Percentiles rank a stretch among this genome's conserved stretches.
Conservation (phyloP, 2,888 invertebrate genomes). For the Thysanoteuthis rhombus region DNA sequence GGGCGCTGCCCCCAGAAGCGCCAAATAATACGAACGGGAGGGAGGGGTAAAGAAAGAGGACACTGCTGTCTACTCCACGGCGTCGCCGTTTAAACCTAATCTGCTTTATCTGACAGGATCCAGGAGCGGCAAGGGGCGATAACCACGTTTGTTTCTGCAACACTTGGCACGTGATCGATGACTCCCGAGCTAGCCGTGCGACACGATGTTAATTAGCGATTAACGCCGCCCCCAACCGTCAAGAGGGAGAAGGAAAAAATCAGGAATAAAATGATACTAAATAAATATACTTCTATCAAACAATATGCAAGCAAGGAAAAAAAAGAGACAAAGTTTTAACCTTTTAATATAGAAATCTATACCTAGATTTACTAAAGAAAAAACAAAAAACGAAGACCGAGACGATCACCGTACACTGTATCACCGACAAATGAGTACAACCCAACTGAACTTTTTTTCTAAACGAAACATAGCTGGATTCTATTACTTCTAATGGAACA, state of each 20-base stretch:
- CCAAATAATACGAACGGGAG: neutral
- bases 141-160: neutral
- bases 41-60: neutral
- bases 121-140: neutral
- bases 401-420: no score
- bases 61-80: neutral
- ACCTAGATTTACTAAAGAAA: no score
- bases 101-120: neutral
- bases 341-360: no score
- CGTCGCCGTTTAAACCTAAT: neutral
- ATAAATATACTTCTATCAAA: no score
- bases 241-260: no score
- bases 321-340: no score
- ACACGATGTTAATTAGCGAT: neutral
- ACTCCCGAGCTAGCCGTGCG: neutral
- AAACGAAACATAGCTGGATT: no score
- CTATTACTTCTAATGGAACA: no score
- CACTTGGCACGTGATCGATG: neutral
- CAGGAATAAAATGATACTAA: neutral
- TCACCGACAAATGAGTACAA: no score
- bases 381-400: no score
- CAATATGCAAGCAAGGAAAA: no score
- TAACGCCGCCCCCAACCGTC: neutral
- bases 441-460: no score
- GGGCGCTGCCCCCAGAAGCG: neutral